phyloP scores from a whole-genome alignment of 2,888 invertebrate species.

The Cosmopolites sordidus region DNA sequence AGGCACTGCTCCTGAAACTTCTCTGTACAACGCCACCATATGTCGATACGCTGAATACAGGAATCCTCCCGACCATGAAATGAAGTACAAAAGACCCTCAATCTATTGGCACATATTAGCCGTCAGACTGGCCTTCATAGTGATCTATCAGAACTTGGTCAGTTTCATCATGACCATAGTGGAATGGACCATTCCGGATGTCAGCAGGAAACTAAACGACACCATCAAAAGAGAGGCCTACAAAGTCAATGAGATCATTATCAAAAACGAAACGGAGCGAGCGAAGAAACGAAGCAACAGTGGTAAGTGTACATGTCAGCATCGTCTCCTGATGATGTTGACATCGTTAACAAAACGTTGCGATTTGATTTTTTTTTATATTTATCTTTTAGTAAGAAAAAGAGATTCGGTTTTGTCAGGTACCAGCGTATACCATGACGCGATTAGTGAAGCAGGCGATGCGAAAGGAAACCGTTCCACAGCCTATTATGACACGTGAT shows the following conservation, averaged over 20 bases:
- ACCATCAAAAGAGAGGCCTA: conserved; percentile 69
- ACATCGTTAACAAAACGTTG: no score
- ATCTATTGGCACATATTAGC: conserved; percentile 73
- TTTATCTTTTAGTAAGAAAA: conserved; percentile 31
- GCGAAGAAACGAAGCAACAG: conserved; percentile 39
- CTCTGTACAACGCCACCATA: conserved; percentile 39
- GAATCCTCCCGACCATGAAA: conserved; percentile 54
- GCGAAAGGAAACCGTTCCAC: conserved; percentile 26
- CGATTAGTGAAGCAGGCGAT: conserved; percentile 33
- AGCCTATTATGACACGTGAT: conserved; percentile 29
- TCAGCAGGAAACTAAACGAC: conserved; percentile 65
- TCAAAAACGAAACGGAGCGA: conserved; percentile 62
- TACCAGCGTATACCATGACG: conserved; percentile 34
- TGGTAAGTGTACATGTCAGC: no score
- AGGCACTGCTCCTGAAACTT: conserved; percentile 38
- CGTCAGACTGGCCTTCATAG: conserved; percentile 69
- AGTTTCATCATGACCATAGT: conserved; percentile 66
- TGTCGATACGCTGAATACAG: conserved; percentile 69
- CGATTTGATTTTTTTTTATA: no score
- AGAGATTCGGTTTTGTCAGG: conserved; percentile 35
- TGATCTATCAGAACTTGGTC: conserved; percentile 76
- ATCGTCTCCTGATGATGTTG: no score
- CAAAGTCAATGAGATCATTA: conserved; percentile 68
- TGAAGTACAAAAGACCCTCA: conserved; percentile 58
- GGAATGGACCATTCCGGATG: conserved; percentile 74